Percentiles rank a stretch among this genome's conserved stretches.
Evolutionary conservation across 2,888 invertebrate genomes (phyloP).

Genomic region (Stenurella melanura): DNA sequence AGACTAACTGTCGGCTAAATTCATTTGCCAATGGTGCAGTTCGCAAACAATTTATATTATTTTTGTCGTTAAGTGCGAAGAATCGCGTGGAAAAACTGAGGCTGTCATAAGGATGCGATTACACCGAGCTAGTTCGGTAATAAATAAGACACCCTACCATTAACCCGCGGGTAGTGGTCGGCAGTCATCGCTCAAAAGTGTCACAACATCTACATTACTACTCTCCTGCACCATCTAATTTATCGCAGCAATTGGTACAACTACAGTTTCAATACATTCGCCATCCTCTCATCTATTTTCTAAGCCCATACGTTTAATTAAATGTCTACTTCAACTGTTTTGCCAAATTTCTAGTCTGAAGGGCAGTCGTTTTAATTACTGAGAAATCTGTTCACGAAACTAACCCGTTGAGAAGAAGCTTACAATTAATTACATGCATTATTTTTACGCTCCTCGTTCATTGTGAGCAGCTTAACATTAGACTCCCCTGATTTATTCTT

Average conservation of each 20-base stretch:
- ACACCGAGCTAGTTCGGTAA: not conserved
- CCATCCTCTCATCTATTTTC: slow-evolving; percentile 23
- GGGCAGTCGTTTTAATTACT: slow-evolving; percentile 11
- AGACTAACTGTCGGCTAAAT: slow-evolving; percentile 61
- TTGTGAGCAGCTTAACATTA: not conserved
- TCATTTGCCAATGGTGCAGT: slow-evolving; percentile 65
- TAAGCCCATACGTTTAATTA: slow-evolving; percentile 19
- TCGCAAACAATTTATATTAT: slow-evolving; percentile 65
- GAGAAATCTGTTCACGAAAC: slow-evolving; percentile 16
- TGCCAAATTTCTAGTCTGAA: slow-evolving; percentile 12
- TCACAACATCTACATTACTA: slow-evolving; percentile 12
- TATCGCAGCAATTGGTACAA: slow-evolving; percentile 12
- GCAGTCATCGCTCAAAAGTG: slow-evolving; percentile 2
- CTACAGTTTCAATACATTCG: slow-evolving; percentile 15
- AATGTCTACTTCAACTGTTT: slow-evolving; percentile 24
- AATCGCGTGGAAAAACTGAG: slow-evolving; percentile 61
- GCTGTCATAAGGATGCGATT: slow-evolving; percentile 48
- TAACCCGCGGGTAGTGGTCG: not conserved
- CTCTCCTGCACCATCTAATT: slow-evolving; percentile 3
- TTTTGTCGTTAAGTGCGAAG: slow-evolving; percentile 61
- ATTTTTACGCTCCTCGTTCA: not conserved
- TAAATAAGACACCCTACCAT: not conserved
- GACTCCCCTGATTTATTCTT: not conserved
- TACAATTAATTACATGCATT: slow-evolving; percentile 9
- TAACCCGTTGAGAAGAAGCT: not conserved